Percentiles rank a stretch among this genome's conserved stretches.
Evolutionary conservation across 2,797 vertebrate genomes (phyloP).

Genomic region (Chiroxiphia lanceolata): DNA sequence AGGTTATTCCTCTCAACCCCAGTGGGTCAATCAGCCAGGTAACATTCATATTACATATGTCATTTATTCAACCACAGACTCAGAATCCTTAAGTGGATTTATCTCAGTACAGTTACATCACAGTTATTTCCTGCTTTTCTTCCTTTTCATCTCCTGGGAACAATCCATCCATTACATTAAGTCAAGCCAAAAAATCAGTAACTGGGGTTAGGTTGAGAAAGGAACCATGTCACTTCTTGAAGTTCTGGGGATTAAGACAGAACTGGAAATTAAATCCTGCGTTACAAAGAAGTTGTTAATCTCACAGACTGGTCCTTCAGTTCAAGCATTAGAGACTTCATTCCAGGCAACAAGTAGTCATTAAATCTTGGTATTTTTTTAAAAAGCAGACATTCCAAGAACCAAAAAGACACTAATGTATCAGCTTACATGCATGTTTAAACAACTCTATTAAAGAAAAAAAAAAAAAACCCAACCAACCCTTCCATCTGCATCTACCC

Average conservation of each 20-base stretch:
- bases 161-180: neutral
- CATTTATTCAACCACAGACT: neutral
- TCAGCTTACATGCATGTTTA: neutral
- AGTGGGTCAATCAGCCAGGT: neutral
- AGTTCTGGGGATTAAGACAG: neutral
- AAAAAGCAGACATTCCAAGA: neutral
- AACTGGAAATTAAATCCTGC: neutral
- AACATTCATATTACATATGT: neutral
- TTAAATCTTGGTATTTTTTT: neutral
- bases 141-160: neutral
- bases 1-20: neutral
- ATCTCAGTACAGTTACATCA: neutral
- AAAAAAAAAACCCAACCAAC: accelerated
- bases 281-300: neutral
- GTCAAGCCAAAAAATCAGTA: neutral
- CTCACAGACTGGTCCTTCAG: neutral
- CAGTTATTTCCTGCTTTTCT: neutral
- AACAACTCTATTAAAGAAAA: neutral
- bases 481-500: neutral
- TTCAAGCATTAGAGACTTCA: neutral
- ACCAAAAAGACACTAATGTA: neutral
- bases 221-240: neutral
- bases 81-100: neutral
- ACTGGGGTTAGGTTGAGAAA: neutral
- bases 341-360: neutral